These are phyloP conservation scores for Rhabdomys dilectus DNA, from an alignment of 2,113 vertebrate genomes.

Conservation along the genomic window DNA sequence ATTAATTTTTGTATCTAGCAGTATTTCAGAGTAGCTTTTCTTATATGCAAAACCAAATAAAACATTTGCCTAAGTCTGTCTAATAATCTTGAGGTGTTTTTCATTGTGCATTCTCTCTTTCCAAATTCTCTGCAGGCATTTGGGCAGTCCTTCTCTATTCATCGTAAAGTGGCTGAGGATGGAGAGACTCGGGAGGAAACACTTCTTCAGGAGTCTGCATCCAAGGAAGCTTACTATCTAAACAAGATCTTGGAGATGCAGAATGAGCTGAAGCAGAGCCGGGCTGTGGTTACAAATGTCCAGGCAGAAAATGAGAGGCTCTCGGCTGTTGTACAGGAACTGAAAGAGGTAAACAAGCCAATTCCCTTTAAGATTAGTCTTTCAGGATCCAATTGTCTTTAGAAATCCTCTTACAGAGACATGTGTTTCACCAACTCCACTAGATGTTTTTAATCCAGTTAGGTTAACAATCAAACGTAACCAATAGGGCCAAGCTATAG, in stretches of 20 bases:
- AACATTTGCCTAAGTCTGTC: not conserved
- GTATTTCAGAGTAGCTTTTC: slow-evolving; percentile 4
- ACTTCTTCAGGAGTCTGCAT: slow-evolving; percentile 96
- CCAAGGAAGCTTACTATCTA: slow-evolving; percentile 96
- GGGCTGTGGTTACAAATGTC: slow-evolving; percentile 91
- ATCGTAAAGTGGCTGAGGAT: slow-evolving; percentile 98
- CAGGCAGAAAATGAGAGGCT: slow-evolving; percentile 95
- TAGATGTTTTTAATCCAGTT: not conserved
- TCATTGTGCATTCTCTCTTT: slow-evolving; percentile 43
- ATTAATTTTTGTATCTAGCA: not conserved
- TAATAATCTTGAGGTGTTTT: not conserved
- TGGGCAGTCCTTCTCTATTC: slow-evolving; percentile 97
- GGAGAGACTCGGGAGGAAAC: slow-evolving; percentile 97
- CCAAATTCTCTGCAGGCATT: slow-evolving; percentile 90
- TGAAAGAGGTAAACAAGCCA: slow-evolving; percentile 93
- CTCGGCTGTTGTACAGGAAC: slow-evolving; percentile 90
- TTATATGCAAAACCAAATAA: not conserved
- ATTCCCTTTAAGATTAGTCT: not conserved
- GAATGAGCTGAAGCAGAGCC: slow-evolving; percentile 93
- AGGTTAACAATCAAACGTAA: not conserved
- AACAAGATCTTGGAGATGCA: slow-evolving; percentile 95
- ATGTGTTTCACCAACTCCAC: not conserved
- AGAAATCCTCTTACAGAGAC: not conserved
- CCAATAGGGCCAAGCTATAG: not conserved
- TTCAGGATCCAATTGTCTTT: not conserved